phyloP scores from a whole-genome alignment of 2,797 vertebrate genomes.

The Gymnothorax reevesii region DNA sequence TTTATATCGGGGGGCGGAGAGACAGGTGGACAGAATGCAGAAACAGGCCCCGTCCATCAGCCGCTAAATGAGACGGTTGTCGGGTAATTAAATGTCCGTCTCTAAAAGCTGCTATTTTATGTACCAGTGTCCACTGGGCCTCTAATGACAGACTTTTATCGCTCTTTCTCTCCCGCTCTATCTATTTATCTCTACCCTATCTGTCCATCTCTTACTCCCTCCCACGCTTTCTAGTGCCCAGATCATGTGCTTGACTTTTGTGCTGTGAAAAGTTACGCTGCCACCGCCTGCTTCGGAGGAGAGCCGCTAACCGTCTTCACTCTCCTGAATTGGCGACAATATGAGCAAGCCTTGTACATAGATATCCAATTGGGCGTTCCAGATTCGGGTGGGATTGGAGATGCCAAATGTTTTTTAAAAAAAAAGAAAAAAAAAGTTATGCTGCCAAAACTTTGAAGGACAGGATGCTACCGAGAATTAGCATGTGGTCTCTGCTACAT shows the following conservation, averaged over 20 bases:
- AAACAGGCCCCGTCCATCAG: neutral
- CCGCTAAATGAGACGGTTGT: constrained; percentile 5
- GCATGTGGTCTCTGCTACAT: too few species aligned
- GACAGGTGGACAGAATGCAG: neutral
- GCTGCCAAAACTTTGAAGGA: neutral
- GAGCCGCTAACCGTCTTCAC: too few species aligned
- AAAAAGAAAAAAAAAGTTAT: neutral
- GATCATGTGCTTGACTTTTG: neutral
- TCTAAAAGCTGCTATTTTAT: constrained; percentile 1
- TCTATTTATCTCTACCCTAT: neutral
- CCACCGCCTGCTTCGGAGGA: too few species aligned
- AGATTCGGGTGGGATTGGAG: too few species aligned
- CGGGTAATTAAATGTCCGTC: constrained; percentile 14
- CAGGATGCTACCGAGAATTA: neutral
- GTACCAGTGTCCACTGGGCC: neutral
- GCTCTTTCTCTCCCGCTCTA: neutral
- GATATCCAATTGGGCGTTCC: too few species aligned
- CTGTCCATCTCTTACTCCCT: neutral
- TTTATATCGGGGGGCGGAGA: neutral
- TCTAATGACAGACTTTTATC: neutral
- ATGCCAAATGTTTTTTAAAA: too few species aligned
- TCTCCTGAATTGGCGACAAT: too few species aligned
- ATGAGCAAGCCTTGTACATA: too few species aligned
- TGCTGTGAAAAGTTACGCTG: neutral
- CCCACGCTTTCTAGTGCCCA: neutral